Evolutionary conservation across 2,113 vertebrate genomes (phyloP).

Genomic region (Scalopus aquaticus): DNA sequence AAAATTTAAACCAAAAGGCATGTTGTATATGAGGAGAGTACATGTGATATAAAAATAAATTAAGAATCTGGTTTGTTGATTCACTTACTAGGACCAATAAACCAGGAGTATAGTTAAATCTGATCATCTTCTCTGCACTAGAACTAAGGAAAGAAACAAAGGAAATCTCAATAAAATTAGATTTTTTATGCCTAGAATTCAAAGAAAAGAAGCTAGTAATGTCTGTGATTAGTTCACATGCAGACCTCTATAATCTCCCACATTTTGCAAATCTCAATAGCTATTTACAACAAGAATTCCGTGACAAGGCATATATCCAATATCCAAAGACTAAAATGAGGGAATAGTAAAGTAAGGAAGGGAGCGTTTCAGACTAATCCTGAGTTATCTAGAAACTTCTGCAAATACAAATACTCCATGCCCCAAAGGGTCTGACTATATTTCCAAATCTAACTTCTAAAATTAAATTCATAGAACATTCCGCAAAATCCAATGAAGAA

Average conservation of each 20-base stretch:
- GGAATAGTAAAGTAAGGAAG: not conserved
- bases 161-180: not conserved
- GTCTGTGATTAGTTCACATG: not conserved
- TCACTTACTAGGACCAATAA: slow-evolving; percentile 9
- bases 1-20: slow-evolving; percentile 1
- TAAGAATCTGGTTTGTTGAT: not conserved
- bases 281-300: not conserved
- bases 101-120: slow-evolving; percentile 3
- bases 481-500: not conserved
- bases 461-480: not conserved
- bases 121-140: not conserved
- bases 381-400: not conserved
- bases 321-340: not conserved
- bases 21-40: not conserved
- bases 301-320: not conserved
- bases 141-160: slow-evolving; percentile 28
- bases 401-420: not conserved
- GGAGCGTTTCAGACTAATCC: not conserved
- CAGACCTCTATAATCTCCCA: not conserved
- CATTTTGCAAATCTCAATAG: not conserved
- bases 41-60: not conserved
- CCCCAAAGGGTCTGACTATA: not conserved
- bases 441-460: not conserved
- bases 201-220: not conserved
- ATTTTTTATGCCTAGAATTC: not conserved